phyloP scores from a whole-genome alignment of 2,797 vertebrate genomes.

The Cryptoblepharus egeriae region DNA sequence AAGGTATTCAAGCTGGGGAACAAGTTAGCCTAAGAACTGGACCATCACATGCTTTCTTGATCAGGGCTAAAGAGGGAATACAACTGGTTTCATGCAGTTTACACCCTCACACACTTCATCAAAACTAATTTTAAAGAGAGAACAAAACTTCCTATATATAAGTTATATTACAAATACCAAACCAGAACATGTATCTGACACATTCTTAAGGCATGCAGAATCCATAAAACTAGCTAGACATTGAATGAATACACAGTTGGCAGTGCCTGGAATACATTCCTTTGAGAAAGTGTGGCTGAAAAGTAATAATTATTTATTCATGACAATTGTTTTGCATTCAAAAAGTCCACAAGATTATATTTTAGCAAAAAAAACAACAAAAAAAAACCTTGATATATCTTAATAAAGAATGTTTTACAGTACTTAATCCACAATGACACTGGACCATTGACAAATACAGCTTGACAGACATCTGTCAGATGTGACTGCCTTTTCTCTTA shows the following conservation, averaged over 20 bases:
- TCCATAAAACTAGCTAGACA: background rate
- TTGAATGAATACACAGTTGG: background rate
- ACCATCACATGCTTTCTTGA: background rate
- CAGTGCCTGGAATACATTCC: background rate
- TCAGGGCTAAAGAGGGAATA: background rate
- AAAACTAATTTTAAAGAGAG: background rate
- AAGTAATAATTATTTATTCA: background rate
- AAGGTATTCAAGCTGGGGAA: background rate
- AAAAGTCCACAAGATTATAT: background rate
- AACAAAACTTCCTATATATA: background rate
- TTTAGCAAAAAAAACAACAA: background rate
- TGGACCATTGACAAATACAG: background rate
- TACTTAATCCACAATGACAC: background rate
- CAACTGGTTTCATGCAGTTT: background rate
- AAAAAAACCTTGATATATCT: background rate
- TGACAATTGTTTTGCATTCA: background rate
- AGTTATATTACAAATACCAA: background rate
- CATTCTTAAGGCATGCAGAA: background rate
- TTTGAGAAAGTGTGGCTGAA: background rate
- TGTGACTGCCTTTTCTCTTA: background rate
- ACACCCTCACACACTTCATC: background rate
- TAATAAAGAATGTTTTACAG: slow-evolving; percentile 11
- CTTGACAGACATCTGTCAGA: slow-evolving; percentile 2
- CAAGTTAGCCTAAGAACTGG: background rate
- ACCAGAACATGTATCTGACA: background rate